Conservation (phyloP, 2,888 invertebrate species). For the Drosophila peninsularis region DNA sequence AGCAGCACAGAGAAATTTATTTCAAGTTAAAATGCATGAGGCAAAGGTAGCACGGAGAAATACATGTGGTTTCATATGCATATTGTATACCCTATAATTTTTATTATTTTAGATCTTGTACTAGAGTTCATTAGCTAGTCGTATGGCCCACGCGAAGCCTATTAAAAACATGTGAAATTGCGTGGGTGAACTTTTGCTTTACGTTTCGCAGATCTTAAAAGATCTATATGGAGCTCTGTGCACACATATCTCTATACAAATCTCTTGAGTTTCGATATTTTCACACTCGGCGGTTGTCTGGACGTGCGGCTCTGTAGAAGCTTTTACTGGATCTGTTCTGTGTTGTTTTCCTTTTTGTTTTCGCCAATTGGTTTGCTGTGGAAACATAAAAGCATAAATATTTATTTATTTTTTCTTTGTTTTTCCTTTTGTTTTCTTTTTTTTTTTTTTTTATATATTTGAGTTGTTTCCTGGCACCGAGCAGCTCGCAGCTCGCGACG, state of each 20-base stretch:
- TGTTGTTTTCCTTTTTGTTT: slow-evolving; percentile 17
- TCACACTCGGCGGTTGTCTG: slow-evolving; percentile 61
- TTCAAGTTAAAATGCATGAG: neutral
- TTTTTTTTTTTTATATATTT: neutral
- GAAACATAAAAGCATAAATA: slow-evolving; percentile 62
- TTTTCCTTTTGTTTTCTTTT: slow-evolving; percentile 19
- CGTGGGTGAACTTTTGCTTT: slow-evolving; percentile 51
- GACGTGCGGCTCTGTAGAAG: slow-evolving; percentile 26
- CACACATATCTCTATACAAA: slow-evolving; percentile 2
- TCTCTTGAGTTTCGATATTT: slow-evolving; percentile 47
- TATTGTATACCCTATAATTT: slow-evolving; percentile 6
- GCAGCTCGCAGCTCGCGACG: slow-evolving; percentile 28
- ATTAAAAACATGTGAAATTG: slow-evolving; percentile 41
- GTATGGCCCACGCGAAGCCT: slow-evolving; percentile 13
- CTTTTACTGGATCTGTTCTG: slow-evolving; percentile 21
- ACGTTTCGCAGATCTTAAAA: slow-evolving; percentile 24
- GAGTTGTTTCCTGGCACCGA: slow-evolving; percentile 37
- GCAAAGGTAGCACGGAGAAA: slow-evolving; percentile 2
- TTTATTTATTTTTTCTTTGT: slow-evolving; percentile 47
- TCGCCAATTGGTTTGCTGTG: slow-evolving; percentile 34
- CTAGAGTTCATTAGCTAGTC: slow-evolving; percentile 32
- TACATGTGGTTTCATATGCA: neutral
- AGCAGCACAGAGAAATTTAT: slow-evolving; percentile 2
- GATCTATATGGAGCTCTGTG: neutral
- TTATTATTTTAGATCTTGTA: neutral